Base-by-base conservation (phyloP, 2,113 vertebrate genomes). In the Rynchops niger region DNA sequence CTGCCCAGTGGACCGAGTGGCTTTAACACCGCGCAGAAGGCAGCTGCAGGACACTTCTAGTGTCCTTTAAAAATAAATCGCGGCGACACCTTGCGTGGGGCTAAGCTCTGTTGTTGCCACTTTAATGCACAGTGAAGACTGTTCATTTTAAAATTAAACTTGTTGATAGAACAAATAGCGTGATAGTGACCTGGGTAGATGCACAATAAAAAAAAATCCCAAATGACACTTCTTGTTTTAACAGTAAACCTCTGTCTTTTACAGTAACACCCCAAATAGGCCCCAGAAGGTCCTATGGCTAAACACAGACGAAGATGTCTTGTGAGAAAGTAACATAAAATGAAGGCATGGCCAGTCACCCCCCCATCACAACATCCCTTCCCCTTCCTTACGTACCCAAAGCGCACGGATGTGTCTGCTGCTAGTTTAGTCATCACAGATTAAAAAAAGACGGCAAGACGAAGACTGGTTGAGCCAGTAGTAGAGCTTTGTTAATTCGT, bases 361-460 rank as follows among this genome's bases (percentile, higher is more conserved):
- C 34, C 34, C 65, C 40, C 55, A n/a, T 88, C 38, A 29, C 58
- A 58, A 27, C 32, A 58, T 50, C 59, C 42, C 40, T 58, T 79
- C 50, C 5, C 5, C 43, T 72, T n/a, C 27, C 56, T 34, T 7
- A 32, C 2, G 6, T 20, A 34, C 53, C 32, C 38, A 36, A 49
- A 80, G 22, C 2, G 1, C 15, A 21, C 0, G 1, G 9, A 3
- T 59, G 34, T 61, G 9, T 40, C 45, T 77, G 65, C 73, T 10
- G 6, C 47, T 45, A 5, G 34, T 76, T 91, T 74, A 81, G 45
- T 84, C 36, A 55, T 34, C 22, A 11, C 18, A 13, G 25, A 42
- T 42, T 61, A 7, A 61, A 82, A 90, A 50, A 79, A 67, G 49
- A 5, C 18, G 50, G 63, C 50, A 40, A 71, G 62, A 23, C 0